phyloP scores from a whole-genome alignment of 2,113 vertebrate species.

The Sapayoa aenigma region DNA sequence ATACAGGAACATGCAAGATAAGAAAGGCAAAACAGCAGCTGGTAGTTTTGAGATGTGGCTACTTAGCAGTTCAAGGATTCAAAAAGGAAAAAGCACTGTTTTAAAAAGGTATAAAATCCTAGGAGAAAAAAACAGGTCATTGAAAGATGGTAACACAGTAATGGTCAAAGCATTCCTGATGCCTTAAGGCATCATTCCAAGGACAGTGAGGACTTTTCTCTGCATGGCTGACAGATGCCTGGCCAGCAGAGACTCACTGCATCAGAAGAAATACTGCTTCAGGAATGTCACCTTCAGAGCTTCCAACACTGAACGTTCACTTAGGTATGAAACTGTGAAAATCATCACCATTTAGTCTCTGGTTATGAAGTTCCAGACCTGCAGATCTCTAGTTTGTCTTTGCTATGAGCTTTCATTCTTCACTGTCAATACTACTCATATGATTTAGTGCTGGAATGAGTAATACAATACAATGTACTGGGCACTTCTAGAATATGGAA shows the following conservation, averaged over 20 bases:
- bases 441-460: not conserved
- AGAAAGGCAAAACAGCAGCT: not conserved
- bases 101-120: not conserved
- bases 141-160: not conserved
- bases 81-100: not conserved
- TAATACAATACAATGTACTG: not conserved
- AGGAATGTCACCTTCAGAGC: not conserved
- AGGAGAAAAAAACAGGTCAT: not conserved
- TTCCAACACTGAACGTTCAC: not conserved
- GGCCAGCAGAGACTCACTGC: not conserved
- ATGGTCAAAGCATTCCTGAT: no score
- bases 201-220: not conserved
- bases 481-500: not conserved
- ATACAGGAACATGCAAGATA: not conserved
- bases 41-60: not conserved
- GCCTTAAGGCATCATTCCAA: no score
- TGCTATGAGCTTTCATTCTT: not conserved
- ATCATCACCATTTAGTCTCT: not conserved
- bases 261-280: not conserved
- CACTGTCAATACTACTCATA: not conserved
- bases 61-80: not conserved
- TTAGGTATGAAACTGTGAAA: not conserved
- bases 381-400: not conserved
- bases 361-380: not conserved
- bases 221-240: not conserved